Conservation (phyloP, 2,888 invertebrate genomes). For the Drosophila mimica region DNA sequence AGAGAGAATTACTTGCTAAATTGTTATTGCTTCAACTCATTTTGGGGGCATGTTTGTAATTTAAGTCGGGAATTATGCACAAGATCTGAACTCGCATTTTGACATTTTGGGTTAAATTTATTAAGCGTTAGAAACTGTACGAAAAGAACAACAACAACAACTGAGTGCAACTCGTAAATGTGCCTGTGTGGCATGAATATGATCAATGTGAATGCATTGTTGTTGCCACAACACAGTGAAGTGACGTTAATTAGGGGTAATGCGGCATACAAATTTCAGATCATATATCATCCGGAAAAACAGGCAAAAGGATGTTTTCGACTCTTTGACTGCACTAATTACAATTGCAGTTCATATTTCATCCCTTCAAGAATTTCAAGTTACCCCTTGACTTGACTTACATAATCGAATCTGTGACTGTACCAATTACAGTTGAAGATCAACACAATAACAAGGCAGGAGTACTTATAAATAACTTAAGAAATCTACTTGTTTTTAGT, state of each 20-base stretch:
- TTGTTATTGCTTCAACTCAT: slow-evolving; percentile 18
- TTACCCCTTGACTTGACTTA: slow-evolving; percentile 10
- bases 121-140: slow-evolving; percentile 31
- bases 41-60: slow-evolving; percentile 49
- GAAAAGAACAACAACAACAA: slow-evolving; percentile 7
- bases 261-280: slow-evolving; percentile 10
- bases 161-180: slow-evolving; percentile 5
- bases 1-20: not conserved
- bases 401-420: not conserved
- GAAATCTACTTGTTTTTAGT: not conserved
- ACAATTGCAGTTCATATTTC: slow-evolving; percentile 29
- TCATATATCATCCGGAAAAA: slow-evolving; percentile 37
- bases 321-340: slow-evolving; percentile 18
- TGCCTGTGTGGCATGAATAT: not conserved
- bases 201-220: slow-evolving; percentile 12
- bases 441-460: slow-evolving; percentile 4
- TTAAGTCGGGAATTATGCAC: slow-evolving; percentile 32
- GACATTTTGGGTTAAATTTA: slow-evolving; percentile 69
- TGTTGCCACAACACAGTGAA: slow-evolving; percentile 12
- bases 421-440: not conserved
- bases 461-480: too few species aligned
- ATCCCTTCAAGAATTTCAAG: slow-evolving; percentile 6
- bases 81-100: slow-evolving; percentile 18
- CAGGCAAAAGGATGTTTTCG: slow-evolving; percentile 20
- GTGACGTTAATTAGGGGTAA: slow-evolving; percentile 43